Percentiles rank a stretch among this genome's conserved stretches.
phyloP scores from a whole-genome alignment of 2,888 invertebrate genomes.

The Parapristionchus giblindavisi region DNA sequence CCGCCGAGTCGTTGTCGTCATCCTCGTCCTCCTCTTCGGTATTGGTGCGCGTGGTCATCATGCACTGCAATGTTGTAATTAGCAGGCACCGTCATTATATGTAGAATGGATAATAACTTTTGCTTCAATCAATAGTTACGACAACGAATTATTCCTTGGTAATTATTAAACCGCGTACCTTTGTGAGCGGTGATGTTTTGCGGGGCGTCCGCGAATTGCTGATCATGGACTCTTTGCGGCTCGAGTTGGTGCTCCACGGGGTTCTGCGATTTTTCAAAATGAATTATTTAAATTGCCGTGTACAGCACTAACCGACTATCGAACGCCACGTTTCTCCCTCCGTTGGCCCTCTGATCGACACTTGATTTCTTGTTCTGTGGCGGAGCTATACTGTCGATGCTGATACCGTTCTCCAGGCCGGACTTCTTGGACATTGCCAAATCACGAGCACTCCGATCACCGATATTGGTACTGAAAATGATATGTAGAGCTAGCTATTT shows the following conservation, averaged over 20 bases:
- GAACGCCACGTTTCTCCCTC: constrained; percentile 28
- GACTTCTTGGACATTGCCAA: too few species aligned
- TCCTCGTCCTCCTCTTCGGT: constrained; percentile 26
- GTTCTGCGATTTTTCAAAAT: neutral
- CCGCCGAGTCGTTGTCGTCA: neutral
- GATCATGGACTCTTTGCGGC: constrained; percentile 1
- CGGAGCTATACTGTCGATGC: too few species aligned
- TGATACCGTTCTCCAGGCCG: too few species aligned
- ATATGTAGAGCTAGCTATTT: too few species aligned
- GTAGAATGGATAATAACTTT: neutral
- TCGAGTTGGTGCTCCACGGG: neutral
- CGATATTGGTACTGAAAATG: too few species aligned
- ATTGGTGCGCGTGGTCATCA: constrained; percentile 16
- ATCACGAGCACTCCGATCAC: too few species aligned
- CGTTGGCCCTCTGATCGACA: constrained; percentile 15
- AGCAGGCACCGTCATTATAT: neutral
- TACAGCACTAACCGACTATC: neutral
- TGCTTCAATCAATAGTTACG: neutral
- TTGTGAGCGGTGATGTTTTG: constrained; percentile 6
- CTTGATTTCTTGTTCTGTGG: constrained; percentile 21
- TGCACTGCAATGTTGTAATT: too few species aligned
- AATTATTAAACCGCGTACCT: constrained; percentile 6
- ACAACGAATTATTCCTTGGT: neutral
- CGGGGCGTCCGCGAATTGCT: constrained; percentile 1
- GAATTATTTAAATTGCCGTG: neutral